Conservation (phyloP, 2,888 invertebrate species). For the Aproaerema taeniolella region DNA sequence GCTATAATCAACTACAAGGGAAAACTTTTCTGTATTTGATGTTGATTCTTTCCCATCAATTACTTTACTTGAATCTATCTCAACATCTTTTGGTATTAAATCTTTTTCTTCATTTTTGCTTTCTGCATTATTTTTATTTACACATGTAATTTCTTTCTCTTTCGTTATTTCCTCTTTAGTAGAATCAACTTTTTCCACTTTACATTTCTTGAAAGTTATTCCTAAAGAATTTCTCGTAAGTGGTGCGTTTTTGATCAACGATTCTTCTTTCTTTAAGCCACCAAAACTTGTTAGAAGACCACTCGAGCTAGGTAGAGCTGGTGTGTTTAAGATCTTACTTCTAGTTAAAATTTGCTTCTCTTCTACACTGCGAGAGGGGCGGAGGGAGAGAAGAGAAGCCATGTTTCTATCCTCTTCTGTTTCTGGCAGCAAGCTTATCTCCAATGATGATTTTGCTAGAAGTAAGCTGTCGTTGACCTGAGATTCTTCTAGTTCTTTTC, state of each 20-base stretch:
- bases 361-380: slow-evolving; percentile 79
- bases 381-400: slow-evolving; percentile 85
- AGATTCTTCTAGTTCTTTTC: slow-evolving; percentile 84
- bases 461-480: slow-evolving; percentile 83
- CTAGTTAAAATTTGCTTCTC: slow-evolving; percentile 73
- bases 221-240: slow-evolving; percentile 58
- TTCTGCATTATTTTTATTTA: background rate
- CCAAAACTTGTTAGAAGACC: slow-evolving; percentile 67
- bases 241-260: slow-evolving; percentile 47
- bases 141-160: background rate
- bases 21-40: slow-evolving; percentile 20
- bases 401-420: slow-evolving; percentile 86
- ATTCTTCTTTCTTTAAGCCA: slow-evolving; percentile 75
- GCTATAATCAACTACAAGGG: slow-evolving; percentile 56
- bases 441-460: slow-evolving; percentile 85
- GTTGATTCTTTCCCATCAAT: slow-evolving; percentile 20
- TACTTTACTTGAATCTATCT: slow-evolving; percentile 4
- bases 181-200: slow-evolving; percentile 17
- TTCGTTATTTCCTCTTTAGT: background rate
- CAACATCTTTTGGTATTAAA: background rate
- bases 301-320: slow-evolving; percentile 76
- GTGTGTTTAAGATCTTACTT: slow-evolving; percentile 70
- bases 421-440: slow-evolving; percentile 88
- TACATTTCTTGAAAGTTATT: slow-evolving; percentile 49
- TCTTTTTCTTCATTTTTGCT: slow-evolving; percentile 1